These are phyloP conservation scores for Agapetus fuscipes DNA, from an alignment of 2,888 invertebrate species.

Conservation along the genomic window DNA sequence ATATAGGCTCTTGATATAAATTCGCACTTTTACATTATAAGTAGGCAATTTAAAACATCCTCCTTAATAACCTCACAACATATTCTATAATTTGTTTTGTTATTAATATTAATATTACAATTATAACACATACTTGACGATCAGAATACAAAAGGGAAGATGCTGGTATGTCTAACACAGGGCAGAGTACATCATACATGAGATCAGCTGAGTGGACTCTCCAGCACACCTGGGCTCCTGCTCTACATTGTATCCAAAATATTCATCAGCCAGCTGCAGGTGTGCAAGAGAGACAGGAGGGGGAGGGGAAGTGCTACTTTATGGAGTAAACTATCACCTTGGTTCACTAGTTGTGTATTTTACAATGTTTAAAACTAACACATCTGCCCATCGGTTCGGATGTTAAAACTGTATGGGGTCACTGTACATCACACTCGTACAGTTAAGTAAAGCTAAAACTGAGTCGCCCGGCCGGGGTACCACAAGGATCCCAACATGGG, in stretches of 20 bases:
- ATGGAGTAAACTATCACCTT: slow-evolving; percentile 6
- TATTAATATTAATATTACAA: slow-evolving; percentile 9
- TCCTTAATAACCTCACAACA: slow-evolving; percentile 28
- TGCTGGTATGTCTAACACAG: too few species aligned
- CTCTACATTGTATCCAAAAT: too few species aligned
- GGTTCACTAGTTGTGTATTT: slow-evolving; percentile 7
- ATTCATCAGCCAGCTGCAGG: too few species aligned
- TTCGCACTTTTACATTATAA: slow-evolving; percentile 11
- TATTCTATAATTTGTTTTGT: slow-evolving; percentile 9
- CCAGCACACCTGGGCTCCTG: too few species aligned
- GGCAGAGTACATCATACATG: too few species aligned
- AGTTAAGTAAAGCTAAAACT: neutral
- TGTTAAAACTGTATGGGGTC: neutral
- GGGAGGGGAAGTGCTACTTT: neutral
- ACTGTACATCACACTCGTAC: neutral
- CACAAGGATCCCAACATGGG: too few species aligned
- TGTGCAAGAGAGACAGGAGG: too few species aligned
- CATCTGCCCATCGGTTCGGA: slow-evolving; percentile 1
- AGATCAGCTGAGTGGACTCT: neutral
- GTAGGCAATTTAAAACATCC: slow-evolving; percentile 21
- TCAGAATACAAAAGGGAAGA: slow-evolving; percentile 21
- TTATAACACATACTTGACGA: slow-evolving; percentile 21
- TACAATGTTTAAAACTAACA: slow-evolving; percentile 6
- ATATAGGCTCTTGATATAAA: slow-evolving; percentile 15
- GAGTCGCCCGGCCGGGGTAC: neutral